These are phyloP conservation scores for Prunella strophiata DNA, from an alignment of 2,797 vertebrate species.

Conservation along the genomic window DNA sequence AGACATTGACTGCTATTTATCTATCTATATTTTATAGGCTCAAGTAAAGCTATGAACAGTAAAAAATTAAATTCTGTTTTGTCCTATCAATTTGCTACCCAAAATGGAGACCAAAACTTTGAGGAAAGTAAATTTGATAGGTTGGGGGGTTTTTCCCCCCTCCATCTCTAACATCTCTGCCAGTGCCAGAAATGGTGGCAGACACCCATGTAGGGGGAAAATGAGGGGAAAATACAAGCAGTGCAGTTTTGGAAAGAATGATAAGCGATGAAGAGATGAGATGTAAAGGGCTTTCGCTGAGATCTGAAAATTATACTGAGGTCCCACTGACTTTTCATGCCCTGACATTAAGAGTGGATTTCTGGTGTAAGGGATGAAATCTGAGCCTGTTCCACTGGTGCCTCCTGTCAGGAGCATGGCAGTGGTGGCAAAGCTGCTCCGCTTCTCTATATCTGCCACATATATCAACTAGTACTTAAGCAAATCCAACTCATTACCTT, in stretches of 20 bases:
- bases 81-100: background rate
- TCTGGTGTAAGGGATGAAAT: background rate
- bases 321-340: background rate
- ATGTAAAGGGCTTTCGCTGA: background rate
- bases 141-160: rapidly evolving
- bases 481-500: background rate
- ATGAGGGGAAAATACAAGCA: background rate
- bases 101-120: background rate
- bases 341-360: rapidly evolving
- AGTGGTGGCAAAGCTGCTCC: background rate
- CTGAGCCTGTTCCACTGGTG: background rate
- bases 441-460: background rate
- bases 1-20: background rate
- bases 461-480: background rate
- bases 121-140: background rate
- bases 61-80: background rate
- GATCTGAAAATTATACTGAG: background rate
- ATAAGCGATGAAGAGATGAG: background rate
- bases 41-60: background rate
- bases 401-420: background rate
- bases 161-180: background rate
- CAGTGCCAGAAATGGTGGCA: background rate
- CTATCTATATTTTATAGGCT: background rate
- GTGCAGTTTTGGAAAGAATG: background rate
- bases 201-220: background rate